Percentiles rank a stretch among this genome's conserved stretches.
phyloP scores from a whole-genome alignment of 2,113 vertebrate species.

The Naja naja region DNA sequence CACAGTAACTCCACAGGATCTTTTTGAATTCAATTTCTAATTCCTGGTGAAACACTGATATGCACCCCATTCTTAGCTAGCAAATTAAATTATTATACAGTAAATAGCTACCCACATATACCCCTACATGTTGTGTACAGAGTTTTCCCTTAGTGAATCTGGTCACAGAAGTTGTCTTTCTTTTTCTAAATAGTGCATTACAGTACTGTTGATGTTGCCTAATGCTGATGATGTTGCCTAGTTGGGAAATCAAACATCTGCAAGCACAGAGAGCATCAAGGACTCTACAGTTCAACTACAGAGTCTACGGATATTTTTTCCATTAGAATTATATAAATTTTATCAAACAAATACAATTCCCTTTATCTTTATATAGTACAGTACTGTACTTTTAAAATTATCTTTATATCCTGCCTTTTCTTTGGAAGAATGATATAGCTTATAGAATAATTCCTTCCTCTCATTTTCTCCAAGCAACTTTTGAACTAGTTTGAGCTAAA shows the following conservation, averaged over 20 bases:
- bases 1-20: slow-evolving; percentile 56
- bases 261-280: neutral
- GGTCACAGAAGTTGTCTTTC: slow-evolving; percentile 43
- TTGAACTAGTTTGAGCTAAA: neutral
- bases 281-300: neutral
- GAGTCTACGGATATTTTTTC: neutral
- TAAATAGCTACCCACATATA: neutral
- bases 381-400: neutral
- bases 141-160: neutral
- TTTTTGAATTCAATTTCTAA: slow-evolving; percentile 21
- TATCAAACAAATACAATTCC: neutral
- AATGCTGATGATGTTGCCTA: neutral
- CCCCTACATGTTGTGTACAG: too few relatives aligned
- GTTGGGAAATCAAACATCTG: neutral
- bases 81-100: neutral
- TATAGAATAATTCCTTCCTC: neutral
- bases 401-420: neutral
- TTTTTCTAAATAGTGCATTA: slow-evolving; percentile 1
- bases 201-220: neutral
- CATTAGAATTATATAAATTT: neutral
- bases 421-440: neutral
- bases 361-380: neutral
- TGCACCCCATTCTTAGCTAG: neutral
- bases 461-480: neutral
- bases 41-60: neutral